Evolutionary conservation across 2,113 vertebrate genomes (phyloP).

Genomic region (Sinocyclocheilus anophthalmus): DNA sequence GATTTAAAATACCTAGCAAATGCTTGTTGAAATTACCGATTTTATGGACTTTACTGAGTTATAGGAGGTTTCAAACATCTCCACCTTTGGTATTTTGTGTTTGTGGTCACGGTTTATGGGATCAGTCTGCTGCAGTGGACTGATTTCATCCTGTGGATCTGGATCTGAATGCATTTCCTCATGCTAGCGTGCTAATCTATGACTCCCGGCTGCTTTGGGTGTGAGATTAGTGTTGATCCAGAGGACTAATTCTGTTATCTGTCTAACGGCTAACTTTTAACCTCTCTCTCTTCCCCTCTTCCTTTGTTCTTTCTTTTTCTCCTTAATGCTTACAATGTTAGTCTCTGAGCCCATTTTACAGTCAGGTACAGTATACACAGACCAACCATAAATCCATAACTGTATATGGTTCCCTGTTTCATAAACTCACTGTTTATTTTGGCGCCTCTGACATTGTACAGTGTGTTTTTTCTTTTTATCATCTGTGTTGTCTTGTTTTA

Average conservation of each 20-base stretch:
- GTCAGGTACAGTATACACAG: constrained; percentile 91
- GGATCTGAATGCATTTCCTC: background rate
- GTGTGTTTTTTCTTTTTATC: constrained; percentile 9
- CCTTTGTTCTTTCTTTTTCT: constrained; percentile 69
- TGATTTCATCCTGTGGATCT: background rate
- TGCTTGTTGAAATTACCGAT: background rate
- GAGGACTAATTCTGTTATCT: constrained; percentile 68
- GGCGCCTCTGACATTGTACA: background rate
- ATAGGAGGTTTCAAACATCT: background rate
- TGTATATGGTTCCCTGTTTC: constrained; percentile 23
- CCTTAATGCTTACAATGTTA: constrained; percentile 79
- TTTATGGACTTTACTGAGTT: background rate
- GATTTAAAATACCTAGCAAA: background rate
- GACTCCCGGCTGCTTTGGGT: constrained; percentile 30
- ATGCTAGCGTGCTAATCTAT: constrained; percentile 39
- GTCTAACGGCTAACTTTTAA: constrained; percentile 64
- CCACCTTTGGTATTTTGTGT: background rate
- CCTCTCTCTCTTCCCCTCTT: constrained; percentile 62
- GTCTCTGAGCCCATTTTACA: constrained; percentile 97
- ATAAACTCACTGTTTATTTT: constrained; percentile 30
- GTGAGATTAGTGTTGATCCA: constrained; percentile 59
- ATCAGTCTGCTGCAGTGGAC: background rate
- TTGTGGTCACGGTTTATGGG: background rate
- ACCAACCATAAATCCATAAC: constrained; percentile 44
- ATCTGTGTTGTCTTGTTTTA: background rate